A percentile compares a stretch with the other conserved stretches of the same genome.
Conservation (phyloP, 2,888 invertebrate genomes). For the Biston stratarius region DNA sequence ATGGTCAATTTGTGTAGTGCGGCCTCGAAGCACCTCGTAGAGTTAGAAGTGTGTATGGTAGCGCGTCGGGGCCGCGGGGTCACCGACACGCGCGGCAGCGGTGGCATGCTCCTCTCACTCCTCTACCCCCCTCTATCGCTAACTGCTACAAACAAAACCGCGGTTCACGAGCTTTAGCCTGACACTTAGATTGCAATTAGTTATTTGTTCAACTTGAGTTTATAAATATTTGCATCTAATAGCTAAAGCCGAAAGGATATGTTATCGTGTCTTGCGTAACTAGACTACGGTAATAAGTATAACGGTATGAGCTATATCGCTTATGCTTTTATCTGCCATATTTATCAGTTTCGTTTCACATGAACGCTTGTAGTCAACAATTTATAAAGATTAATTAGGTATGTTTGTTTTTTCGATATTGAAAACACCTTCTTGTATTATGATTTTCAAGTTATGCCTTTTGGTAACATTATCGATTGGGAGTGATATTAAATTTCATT, state of each 20-base stretch:
- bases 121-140: conserved; percentile 57
- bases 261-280: conserved; percentile 25
- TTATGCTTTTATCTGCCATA: conserved; percentile 1
- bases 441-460: neutral
- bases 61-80: conserved; percentile 77
- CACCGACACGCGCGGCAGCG: conserved; percentile 71
- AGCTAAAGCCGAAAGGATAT: neutral
- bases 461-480: neutral
- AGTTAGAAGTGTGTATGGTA: conserved; percentile 48
- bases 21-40: conserved; percentile 56
- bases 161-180: conserved; percentile 27
- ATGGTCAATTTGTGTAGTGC: conserved; percentile 60
- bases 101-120: conserved; percentile 53
- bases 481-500: too few species aligned
- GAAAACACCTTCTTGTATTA: neutral
- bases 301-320: conserved; percentile 19
- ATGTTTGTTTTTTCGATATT: neutral
- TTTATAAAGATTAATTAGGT: neutral
- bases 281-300: conserved; percentile 7
- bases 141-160: conserved; percentile 54
- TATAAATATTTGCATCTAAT: neutral
- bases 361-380: neutral
- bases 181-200: conserved; percentile 10
- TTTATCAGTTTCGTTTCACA: neutral
- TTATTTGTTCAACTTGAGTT: neutral